Conservation (phyloP, 2,888 invertebrate genomes). For the Dolomedes plantarius region DNA sequence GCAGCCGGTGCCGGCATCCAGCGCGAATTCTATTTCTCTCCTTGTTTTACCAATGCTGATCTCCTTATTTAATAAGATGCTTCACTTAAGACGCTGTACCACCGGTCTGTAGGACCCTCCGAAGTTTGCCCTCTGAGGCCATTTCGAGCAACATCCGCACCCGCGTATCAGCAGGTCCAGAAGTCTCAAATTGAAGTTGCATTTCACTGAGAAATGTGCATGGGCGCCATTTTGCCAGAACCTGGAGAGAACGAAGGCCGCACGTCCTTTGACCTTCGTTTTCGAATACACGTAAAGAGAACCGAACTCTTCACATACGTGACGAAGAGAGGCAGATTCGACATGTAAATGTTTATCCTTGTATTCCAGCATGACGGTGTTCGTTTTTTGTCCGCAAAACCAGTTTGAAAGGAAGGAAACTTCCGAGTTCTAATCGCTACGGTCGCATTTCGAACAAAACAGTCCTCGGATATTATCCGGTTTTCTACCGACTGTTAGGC, state of each 20-base stretch:
- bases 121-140: constrained; percentile 77
- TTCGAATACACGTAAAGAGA: constrained; percentile 17
- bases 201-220: constrained; percentile 75
- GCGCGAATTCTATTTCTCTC: constrained; percentile 76
- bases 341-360: constrained; percentile 4
- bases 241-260: not conserved
- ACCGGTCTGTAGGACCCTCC: constrained; percentile 74
- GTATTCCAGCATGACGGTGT: not conserved
- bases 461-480: not conserved
- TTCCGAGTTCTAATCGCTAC: not conserved
- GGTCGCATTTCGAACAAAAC: not conserved
- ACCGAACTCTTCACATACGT: constrained; percentile 7
- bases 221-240: no score
- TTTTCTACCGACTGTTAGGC: no score
- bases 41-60: constrained; percentile 77
- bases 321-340: not conserved
- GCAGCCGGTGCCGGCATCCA: constrained; percentile 74
- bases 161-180: constrained; percentile 74
- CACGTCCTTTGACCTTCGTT: not conserved
- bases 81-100: not conserved
- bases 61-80: no score
- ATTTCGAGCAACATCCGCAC: constrained; percentile 74
- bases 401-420: constrained; percentile 1
- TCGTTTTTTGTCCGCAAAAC: not conserved
- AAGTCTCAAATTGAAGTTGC: constrained; percentile 76